Evolutionary conservation across 2,797 vertebrate genomes (phyloP), one percentile per base, ranked within the genome.

Genomic region (Acridotheres tristis): DNA sequence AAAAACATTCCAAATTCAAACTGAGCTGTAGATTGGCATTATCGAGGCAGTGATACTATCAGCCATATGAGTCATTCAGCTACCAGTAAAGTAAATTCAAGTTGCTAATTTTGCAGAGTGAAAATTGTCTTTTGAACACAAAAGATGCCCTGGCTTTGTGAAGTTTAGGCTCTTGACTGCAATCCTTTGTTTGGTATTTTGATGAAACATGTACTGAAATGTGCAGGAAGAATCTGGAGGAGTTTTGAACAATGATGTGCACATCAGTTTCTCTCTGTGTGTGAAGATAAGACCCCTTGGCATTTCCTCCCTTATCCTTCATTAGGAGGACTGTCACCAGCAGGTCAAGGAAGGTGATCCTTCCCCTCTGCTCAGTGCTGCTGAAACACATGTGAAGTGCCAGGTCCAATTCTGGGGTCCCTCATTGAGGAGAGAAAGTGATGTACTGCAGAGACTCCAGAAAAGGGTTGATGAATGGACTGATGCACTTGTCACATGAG

Each of bases 241-340:
- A 15, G 50, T 85, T 93, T 47, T 65, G 47, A 94, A 91, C 29
- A 92, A 67, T 66, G 47, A 78, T 63, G 45, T 58, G 27, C 27
- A 88, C 86, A 38, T 92, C 59, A 23, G 29, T 45, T 14, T 73
- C 82, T 73, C 30, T 32, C 55, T 91, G 63, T 42, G 23, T 5
- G 0, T 63, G 66, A 95, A 97, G 90, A 92, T 90, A 83, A 96
- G 80, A 67, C 13, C 62, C 38, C 72, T 72, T 91, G 94, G 75
- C 59, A 94, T 71, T 95, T 75, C 90, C 94, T 96, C 77, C 55
- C 71, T 78, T 20, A 38, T 6, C 22, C 61, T 74, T 36, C 14
- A 22, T 15, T 68, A 42, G 48, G n/a, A 92, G 42, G 45, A 67
- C 5, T 40, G 71, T 43, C 26, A 42, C 20, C 25, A 58, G 32